Evolutionary conservation across 2,888 invertebrate species (phyloP).

Genomic region (Hirtodrosophila duncani): DNA sequence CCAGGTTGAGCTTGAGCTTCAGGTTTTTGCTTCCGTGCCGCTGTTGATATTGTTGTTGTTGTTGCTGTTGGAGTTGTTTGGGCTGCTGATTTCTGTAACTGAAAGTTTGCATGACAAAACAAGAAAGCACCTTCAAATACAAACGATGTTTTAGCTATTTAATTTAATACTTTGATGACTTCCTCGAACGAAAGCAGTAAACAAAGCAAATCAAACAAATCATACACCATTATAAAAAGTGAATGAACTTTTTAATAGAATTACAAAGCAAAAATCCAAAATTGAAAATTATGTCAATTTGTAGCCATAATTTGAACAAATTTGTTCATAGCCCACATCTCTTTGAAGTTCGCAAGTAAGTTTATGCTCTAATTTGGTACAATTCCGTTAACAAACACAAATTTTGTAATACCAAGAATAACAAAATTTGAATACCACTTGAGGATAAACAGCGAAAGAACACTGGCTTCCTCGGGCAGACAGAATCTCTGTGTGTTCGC

Average conservation of each 20-base stretch:
- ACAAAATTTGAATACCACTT: too few species aligned
- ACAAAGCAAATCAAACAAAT: conserved; percentile 2
- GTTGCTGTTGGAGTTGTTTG: conserved; percentile 44
- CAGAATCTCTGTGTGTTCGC: too few species aligned
- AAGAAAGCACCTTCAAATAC: conserved; percentile 15
- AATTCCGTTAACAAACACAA: too few species aligned
- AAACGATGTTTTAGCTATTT: conserved; percentile 33
- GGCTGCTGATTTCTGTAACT: conserved; percentile 39
- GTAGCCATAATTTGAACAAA: conserved; percentile 4
- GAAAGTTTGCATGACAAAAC: conserved; percentile 52
- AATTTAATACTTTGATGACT: conserved; percentile 23
- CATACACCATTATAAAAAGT: conserved; percentile 13
- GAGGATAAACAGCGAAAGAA: too few species aligned
- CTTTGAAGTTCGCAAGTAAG: too few species aligned
- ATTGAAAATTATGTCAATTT: conserved; percentile 7
- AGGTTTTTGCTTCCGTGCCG: conserved; percentile 4
- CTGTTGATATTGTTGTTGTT: conserved; percentile 13
- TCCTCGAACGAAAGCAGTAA: conserved; percentile 23
- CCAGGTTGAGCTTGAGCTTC: conserved; percentile 15
- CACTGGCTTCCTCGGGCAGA: too few species aligned
- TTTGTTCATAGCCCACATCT: conserved; percentile 8
- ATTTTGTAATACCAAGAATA: too few species aligned
- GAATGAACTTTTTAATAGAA: conserved; percentile 29
- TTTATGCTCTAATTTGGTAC: too few species aligned
- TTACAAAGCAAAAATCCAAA: neutral